phyloP scores from a whole-genome alignment of 2,888 invertebrate genomes.

The Polydrusus cervinus region DNA sequence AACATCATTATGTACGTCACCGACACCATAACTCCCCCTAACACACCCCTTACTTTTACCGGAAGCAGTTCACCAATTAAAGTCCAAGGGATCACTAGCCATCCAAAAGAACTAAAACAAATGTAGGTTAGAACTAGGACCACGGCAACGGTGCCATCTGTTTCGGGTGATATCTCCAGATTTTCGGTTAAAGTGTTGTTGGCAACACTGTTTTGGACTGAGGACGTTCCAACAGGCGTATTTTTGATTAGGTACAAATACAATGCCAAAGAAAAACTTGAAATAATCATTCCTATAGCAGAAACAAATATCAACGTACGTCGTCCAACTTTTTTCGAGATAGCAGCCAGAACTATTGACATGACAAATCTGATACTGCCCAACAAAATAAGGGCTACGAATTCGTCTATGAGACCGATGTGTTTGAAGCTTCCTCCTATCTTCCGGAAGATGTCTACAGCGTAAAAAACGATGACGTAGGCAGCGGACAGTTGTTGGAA shows the following conservation, averaged over 20 bases:
- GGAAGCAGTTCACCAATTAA: slow-evolving; percentile 74
- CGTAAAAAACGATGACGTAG: slow-evolving; percentile 76
- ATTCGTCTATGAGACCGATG: slow-evolving; percentile 69
- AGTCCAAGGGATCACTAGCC: slow-evolving; percentile 76
- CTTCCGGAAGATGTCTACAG: slow-evolving; percentile 73
- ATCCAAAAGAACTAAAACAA: slow-evolving; percentile 73
- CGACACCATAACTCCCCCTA: slow-evolving; percentile 73
- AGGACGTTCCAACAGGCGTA: not conserved
- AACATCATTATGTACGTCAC: slow-evolving; percentile 75
- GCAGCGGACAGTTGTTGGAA: slow-evolving; percentile 76
- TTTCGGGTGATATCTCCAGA: not conserved
- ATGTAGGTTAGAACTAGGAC: slow-evolving; percentile 73
- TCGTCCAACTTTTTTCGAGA: slow-evolving; percentile 73
- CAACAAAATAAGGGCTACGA: slow-evolving; percentile 72
- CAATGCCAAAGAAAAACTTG: slow-evolving; percentile 68
- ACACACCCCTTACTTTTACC: slow-evolving; percentile 72
- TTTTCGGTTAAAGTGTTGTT: slow-evolving; percentile 56
- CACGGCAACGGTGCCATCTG: slow-evolving; percentile 69
- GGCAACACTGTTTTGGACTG: not conserved
- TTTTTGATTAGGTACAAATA: slow-evolving; percentile 58
- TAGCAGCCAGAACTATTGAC: slow-evolving; percentile 72
- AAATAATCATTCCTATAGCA: slow-evolving; percentile 73
- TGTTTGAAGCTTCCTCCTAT: slow-evolving; percentile 71
- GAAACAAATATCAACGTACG: slow-evolving; percentile 72
- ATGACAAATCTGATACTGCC: slow-evolving; percentile 74